Percentiles rank a stretch among this genome's conserved stretches.
These are phyloP conservation scores for Danio kyathit DNA, from an alignment of 2,797 vertebrate species.

Conservation along the genomic window DNA sequence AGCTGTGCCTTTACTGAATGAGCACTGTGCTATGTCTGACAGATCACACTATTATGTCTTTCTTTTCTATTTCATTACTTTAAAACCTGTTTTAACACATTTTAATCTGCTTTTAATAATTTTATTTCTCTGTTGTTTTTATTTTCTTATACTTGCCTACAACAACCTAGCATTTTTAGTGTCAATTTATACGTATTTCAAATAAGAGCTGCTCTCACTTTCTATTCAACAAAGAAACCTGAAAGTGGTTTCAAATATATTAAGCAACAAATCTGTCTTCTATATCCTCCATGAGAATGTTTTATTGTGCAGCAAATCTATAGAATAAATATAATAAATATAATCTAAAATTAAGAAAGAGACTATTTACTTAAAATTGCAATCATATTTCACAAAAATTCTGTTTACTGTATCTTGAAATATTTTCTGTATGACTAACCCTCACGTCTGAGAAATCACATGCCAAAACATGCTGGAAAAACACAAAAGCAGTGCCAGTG, in stretches of 20 bases:
- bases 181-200: too few relatives aligned
- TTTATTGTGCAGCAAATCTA: neutral
- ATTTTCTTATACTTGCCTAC: too few relatives aligned
- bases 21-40: too few relatives aligned
- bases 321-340: neutral
- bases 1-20: too few relatives aligned
- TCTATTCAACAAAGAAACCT: too few relatives aligned
- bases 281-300: neutral
- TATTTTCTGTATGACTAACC: neutral
- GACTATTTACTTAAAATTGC: neutral
- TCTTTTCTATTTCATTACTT: too few relatives aligned
- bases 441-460: slow-evolving; percentile 2
- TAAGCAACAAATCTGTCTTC: neutral
- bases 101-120: too few relatives aligned
- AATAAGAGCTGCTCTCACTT: neutral
- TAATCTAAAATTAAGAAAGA: neutral
- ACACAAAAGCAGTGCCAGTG: neutral
- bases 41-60: too few relatives aligned
- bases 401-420: neutral
- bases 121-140: too few relatives aligned
- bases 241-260: neutral
- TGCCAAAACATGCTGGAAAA: neutral
- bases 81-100: too few relatives aligned
- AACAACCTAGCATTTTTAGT: too few relatives aligned
- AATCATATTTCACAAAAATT: neutral